These are phyloP conservation scores for Heliothis peltigera DNA, from an alignment of 2,888 invertebrate genomes.

Conservation along the genomic window DNA sequence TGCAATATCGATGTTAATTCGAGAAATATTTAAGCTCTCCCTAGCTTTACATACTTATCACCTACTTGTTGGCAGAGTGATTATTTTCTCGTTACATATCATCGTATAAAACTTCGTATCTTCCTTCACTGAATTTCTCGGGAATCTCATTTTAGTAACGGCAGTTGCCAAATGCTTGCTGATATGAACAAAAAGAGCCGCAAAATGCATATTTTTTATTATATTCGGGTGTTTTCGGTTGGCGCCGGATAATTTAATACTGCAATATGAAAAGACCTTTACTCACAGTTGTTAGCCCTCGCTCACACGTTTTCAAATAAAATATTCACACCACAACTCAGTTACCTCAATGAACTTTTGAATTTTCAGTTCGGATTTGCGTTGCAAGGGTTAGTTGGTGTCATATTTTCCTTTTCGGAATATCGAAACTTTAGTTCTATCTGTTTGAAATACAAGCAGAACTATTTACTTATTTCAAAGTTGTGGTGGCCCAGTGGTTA, in stretches of 20 bases:
- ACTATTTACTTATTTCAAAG: constrained; percentile 21
- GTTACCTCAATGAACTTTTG: constrained; percentile 64
- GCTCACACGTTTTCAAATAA: constrained; percentile 62
- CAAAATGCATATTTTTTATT: constrained; percentile 55
- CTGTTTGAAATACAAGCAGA: constrained; percentile 28
- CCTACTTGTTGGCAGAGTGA: constrained; percentile 45
- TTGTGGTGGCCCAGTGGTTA: no score
- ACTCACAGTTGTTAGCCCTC: constrained; percentile 55
- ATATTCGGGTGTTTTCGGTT: constrained; percentile 44
- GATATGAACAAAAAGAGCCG: constrained; percentile 57
- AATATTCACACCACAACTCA: constrained; percentile 65
- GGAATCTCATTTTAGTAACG: constrained; percentile 60
- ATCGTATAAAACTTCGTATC: constrained; percentile 52
- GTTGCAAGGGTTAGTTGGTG: constrained; percentile 52
- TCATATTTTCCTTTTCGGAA: constrained; percentile 47
- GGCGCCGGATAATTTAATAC: constrained; percentile 57
- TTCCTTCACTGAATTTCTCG: constrained; percentile 32
- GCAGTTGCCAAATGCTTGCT: constrained; percentile 60
- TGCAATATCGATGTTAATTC: constrained; percentile 15
- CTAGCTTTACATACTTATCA: constrained; percentile 26
- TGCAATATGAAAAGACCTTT: constrained; percentile 54
- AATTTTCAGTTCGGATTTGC: constrained; percentile 61
- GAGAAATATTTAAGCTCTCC: constrained; percentile 17
- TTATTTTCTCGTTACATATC: constrained; percentile 47
- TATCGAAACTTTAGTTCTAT: constrained; percentile 24